phyloP scores from a whole-genome alignment of 2,888 invertebrate genomes.

The Dorcus hopei region DNA sequence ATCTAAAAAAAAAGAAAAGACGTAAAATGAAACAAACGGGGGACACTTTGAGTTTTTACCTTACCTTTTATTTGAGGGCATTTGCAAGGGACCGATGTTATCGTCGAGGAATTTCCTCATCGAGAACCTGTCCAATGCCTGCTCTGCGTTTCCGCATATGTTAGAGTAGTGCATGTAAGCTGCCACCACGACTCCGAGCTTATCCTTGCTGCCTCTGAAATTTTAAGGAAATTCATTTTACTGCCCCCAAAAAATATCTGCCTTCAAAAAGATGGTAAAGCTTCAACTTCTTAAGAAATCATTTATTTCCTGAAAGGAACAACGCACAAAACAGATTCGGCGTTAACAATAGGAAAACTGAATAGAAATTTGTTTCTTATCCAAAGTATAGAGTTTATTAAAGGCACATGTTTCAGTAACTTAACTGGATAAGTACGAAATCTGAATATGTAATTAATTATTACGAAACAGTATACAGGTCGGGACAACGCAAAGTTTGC shows the following conservation, averaged over 20 bases:
- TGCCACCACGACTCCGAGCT: slow-evolving; percentile 83
- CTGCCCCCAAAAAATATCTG: background rate
- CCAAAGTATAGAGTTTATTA: too few species aligned
- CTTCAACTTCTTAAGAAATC: background rate
- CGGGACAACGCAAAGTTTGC: too few species aligned
- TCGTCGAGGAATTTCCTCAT: slow-evolving; percentile 89
- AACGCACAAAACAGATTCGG: background rate
- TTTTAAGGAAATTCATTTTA: background rate
- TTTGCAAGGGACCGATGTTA: slow-evolving; percentile 66
- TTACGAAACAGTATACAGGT: too few species aligned
- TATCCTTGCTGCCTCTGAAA: slow-evolving; percentile 76
- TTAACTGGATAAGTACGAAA: too few species aligned
- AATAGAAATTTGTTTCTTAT: too few species aligned
- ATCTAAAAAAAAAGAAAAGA: slow-evolving; percentile 58
- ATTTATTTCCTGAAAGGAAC: background rate
- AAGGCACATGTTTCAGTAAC: too few species aligned
- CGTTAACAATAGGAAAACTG: too few species aligned
- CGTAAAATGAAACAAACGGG: background rate
- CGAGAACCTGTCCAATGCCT: slow-evolving; percentile 87
- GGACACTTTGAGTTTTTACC: slow-evolving; percentile 1
- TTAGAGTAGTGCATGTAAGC: slow-evolving; percentile 93
- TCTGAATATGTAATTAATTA: too few species aligned
- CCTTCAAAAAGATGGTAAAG: background rate
- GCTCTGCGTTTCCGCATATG: slow-evolving; percentile 81
- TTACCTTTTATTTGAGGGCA: slow-evolving; percentile 75